These are phyloP conservation scores for Vireo altiloquus DNA, from an alignment of 2,113 vertebrate species.

Conservation along the genomic window DNA sequence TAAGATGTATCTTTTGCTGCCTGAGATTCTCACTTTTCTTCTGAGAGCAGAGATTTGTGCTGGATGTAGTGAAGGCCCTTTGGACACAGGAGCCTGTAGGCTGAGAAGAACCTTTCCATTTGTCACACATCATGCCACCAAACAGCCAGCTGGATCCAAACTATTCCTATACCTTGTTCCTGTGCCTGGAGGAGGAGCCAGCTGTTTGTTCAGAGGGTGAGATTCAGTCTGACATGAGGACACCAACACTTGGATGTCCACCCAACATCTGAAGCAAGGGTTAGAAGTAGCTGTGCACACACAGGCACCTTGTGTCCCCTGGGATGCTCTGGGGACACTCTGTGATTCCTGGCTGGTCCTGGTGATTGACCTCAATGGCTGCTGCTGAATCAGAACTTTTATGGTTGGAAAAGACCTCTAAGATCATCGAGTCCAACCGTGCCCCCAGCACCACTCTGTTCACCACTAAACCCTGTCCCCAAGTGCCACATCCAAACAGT, in stretches of 20 bases:
- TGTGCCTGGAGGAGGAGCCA: not conserved
- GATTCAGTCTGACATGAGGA: not conserved
- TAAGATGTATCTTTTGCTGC: not conserved
- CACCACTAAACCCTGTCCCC: not conserved
- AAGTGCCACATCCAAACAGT: not conserved
- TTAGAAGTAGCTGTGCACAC: rapidly evolving
- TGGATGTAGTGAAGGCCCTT: not conserved
- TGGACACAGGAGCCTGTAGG: not conserved
- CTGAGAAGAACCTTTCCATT: not conserved
- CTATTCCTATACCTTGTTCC: not conserved
- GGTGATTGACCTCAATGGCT: not conserved
- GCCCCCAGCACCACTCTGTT: not conserved
- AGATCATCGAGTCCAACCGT: not conserved
- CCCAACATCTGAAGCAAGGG: not conserved
- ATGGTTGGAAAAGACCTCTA: not conserved
- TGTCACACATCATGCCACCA: not conserved
- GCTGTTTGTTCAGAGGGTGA: not conserved
- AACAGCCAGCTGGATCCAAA: not conserved
- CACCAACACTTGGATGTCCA: not conserved
- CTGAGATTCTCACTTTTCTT: not conserved
- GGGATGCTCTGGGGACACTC: not conserved
- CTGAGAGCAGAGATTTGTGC: not conserved
- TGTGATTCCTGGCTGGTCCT: not conserved
- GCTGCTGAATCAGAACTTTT: not conserved
- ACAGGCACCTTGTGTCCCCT: not conserved